Base-by-base conservation (phyloP, 2,797 vertebrate species). In the Hippopotamyrus pictus region DNA sequence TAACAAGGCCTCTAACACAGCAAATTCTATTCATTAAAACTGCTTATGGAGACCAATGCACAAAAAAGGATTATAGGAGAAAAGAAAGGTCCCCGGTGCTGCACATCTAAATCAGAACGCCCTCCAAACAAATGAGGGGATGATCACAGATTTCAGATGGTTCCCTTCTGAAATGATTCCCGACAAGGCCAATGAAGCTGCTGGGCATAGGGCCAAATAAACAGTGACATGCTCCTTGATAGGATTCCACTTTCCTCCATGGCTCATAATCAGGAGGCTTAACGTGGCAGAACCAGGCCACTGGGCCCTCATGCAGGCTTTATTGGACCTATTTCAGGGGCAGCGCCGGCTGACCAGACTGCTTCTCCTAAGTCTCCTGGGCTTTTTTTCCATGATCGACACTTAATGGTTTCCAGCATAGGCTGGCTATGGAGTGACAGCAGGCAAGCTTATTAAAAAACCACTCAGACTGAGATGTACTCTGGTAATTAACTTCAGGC, bases 141-240 rank as follows among this genome's bases (percentile, higher is more conserved):
- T 51, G 41, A 84, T 84, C 82, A 48, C 14, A 25, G 41, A 84
- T 84, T 51, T 84, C 73, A 79, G n/a, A 51, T 12, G 44, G 82
- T 25, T 50, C 82, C n/a, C n/a, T 50, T 50, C 41, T 48, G 82
- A 22, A 51, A 51, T 84, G 44, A 51, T 84, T 84, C 41, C 82
- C 4, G 46, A 84, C 82, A 84, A 51, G 46, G 82, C 82, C 82
- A 51, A 84, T 84, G 82, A 51, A 25, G 48, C 19, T 48, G 82
- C 29, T 84, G 82, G 82, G 82, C 46, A 51, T 19, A 14, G 14
- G 46, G 82, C n/a, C 82, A 48, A 48, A 84, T 84, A 48, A 84
- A 51, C 44, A 84, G 46, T n/a, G 82, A 84, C 82, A 51, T 29
- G 46, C n/a, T 84, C n/a, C n/a, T 84, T 29, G 82, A 84, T 84